Base-by-base conservation (phyloP, 2,113 vertebrate genomes). In the Apus apus region DNA sequence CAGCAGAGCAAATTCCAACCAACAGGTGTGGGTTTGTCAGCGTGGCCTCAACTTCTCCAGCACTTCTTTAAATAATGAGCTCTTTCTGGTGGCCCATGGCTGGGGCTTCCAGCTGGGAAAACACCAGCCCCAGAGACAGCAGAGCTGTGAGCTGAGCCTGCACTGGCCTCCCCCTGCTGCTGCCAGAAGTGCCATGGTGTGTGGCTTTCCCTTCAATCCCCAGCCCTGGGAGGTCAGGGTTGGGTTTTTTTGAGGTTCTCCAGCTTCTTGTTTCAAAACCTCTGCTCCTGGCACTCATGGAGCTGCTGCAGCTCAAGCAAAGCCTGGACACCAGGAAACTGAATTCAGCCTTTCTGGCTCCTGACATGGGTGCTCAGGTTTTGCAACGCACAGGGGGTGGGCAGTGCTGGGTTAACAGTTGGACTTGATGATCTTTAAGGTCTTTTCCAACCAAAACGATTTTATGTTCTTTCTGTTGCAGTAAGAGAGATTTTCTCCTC, bases 31-130 rank as follows among this genome's bases (percentile, higher is more conserved):
- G 1, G 40, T 64, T 68, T 60, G 48, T 53, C 82, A 89, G 46
- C 6, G 3, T 1, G 3, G 65, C 53, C 66, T 53, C 0, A 0
- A 77, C 79, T 91, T 58, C 85, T 61, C 56, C 60, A 79, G 38
- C 46, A 27, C 26, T 70, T 45, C 76, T 65, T 36, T 57, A 26
- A 90, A 77, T 45, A 46, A 46, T 2, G 0, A 76, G 62, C 46
- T 88, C 54, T 80, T 93, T 81, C 78, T 74, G 85, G 50, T 43
- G 45, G n/a, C 57, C 61, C 32, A 8, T 16, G 21, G 60, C 77
- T 5, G 13, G 58, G 68, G 61, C 19, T 89, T 62, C 58, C 89
- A 94, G 72, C 89, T 84, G 79, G 83, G 92, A 58, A 85, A 86
- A 58, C 19, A 34, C 50, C 27, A 8, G 58, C 67, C 87, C 32